Evolutionary conservation across 2,888 invertebrate species (phyloP).

Genomic region (Hydrotaea diabolus): DNA sequence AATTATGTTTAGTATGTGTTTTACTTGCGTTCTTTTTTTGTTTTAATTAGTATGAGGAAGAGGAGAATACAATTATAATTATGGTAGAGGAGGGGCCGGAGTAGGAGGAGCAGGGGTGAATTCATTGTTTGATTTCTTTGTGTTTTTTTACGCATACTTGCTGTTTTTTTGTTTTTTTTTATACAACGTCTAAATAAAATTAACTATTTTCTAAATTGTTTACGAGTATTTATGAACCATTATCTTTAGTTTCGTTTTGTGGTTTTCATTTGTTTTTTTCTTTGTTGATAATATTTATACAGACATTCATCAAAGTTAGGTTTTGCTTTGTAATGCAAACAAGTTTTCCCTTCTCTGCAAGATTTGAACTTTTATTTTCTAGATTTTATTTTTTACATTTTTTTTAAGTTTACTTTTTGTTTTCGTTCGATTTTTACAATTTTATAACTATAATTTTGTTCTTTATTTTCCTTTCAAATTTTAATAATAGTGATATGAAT

Average conservation of each 20-base stretch:
- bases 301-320: conserved; percentile 20
- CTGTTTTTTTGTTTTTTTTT: conserved; percentile 15
- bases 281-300: background rate
- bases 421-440: conserved; percentile 33
- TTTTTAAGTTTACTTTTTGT: background rate
- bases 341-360: conserved; percentile 20
- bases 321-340: background rate
- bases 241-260: conserved; percentile 4
- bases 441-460: conserved; percentile 25
- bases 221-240: conserved; percentile 44
- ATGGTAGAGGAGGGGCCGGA: background rate
- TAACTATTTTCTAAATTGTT: conserved; percentile 63
- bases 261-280: background rate
- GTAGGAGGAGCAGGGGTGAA: background rate
- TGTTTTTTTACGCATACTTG: background rate
- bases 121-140: conserved; percentile 33
- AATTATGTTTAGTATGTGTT: conserved; percentile 51
- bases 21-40: conserved; percentile 8
- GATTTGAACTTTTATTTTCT: conserved; percentile 66
- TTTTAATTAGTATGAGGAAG: conserved; percentile 20
- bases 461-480: conserved; percentile 29
- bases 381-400: conserved; percentile 37
- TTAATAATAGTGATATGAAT: conserved; percentile 64
- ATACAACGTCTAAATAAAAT: conserved; percentile 67
- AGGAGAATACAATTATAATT: conserved; percentile 55